Conservation (phyloP, 2,888 invertebrate species). For the Lepidonotus clava region DNA sequence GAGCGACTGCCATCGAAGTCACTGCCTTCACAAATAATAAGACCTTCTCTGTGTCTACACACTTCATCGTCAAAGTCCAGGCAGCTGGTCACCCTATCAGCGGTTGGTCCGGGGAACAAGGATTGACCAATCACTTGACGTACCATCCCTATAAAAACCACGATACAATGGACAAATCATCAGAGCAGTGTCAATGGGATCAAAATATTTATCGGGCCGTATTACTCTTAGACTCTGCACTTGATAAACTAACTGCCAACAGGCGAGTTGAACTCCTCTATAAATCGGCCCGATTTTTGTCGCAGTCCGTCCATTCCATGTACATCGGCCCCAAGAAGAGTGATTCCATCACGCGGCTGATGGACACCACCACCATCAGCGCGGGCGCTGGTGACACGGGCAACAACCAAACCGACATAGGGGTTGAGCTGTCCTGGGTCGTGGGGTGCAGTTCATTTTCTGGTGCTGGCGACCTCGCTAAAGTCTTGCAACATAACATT, state of each 20-base stretch:
- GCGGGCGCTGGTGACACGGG: constrained; percentile 45
- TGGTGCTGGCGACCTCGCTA: constrained; percentile 37
- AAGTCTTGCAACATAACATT: constrained; percentile 48
- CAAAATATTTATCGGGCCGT: constrained; percentile 59
- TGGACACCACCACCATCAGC: constrained; percentile 6
- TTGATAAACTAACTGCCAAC: constrained; percentile 54
- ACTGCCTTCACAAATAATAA: background rate
- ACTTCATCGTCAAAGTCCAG: constrained; percentile 43
- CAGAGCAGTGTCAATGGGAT: background rate
- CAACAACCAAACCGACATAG: background rate
- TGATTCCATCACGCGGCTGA: background rate
- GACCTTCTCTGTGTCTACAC: constrained; percentile 6
- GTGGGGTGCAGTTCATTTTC: constrained; percentile 28
- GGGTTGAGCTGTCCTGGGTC: constrained; percentile 46
- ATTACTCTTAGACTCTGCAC: constrained; percentile 55
- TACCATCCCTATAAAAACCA: background rate
- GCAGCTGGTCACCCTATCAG: background rate
- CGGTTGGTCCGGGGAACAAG: background rate
- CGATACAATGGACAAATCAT: background rate
- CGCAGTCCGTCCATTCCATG: constrained; percentile 61
- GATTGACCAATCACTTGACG: background rate
- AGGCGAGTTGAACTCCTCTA: constrained; percentile 57
- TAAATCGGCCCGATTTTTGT: constrained; percentile 63
- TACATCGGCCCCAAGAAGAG: background rate
- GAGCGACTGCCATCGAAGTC: constrained; percentile 30